Base-by-base conservation (phyloP, 2,113 vertebrate genomes). In the Scolopax mira region DNA sequence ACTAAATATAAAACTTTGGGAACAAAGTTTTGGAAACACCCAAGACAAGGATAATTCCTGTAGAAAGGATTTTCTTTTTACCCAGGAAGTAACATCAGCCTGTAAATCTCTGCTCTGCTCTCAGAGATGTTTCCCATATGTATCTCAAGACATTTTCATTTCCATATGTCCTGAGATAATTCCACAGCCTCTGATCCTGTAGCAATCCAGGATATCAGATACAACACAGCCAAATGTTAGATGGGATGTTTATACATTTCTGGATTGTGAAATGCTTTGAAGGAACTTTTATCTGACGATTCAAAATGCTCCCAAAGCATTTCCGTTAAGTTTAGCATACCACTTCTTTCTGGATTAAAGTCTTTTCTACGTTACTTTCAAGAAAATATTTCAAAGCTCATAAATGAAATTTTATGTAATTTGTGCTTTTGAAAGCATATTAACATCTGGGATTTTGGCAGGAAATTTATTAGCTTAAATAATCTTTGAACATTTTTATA, bases 81-180 rank as follows among this genome's bases (percentile, higher is more conserved):
- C 18, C 48, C 57, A 94, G 90, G 91, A 95, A 95, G 67, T 41
- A 90, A 64, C 65, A 55, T 41, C 65, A 79, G 52, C 22, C 66
- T 94, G 55, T 35, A 94, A 89, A 91, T 85, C 57, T 70, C 70
- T 88, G 71, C 57, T 85, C 30, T 83, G 24, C 52, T 93, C 57
- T 79, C 52, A 72, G 87, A 94, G 84, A 90, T 71, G 21, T 73
- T 94, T 94, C 39, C 89, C 87, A 93, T 93, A 89, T 90, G 93
- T 31, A 91, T 92, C 33, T 52, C 46, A 90, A 93, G 48, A 73
- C 24, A 37, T 88, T 85, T 75, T 57, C 28, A 88, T 92, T 96
- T 96, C 92, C 72, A 44, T 60, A 75, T 92, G 41, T 81, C 65
- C 58, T 79, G 52, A 85, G 62, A 91, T 69, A 92, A 88, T 89